phyloP scores from a whole-genome alignment of 2,797 vertebrate species.

The Cuniculus paca region DNA sequence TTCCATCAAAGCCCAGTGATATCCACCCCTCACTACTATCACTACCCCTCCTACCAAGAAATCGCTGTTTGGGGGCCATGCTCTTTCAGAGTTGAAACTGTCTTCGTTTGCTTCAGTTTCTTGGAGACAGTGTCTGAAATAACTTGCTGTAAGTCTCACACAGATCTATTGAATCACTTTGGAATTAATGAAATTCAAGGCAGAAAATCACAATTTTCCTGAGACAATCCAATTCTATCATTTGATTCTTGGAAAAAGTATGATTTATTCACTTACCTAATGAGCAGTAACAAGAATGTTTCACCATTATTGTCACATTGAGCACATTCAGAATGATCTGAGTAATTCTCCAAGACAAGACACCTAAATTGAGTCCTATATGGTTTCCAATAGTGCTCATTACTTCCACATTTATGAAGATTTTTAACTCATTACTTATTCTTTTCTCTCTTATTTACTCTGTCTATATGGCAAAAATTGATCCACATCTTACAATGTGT shows the following conservation, averaged over 20 bases:
- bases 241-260: background rate
- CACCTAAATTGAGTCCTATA: background rate
- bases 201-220: constrained; percentile 53
- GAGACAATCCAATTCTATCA: background rate
- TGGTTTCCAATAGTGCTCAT: constrained; percentile 9
- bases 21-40: background rate
- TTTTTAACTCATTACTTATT: background rate
- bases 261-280: constrained; percentile 11
- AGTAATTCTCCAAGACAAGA: constrained; percentile 22
- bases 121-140: background rate
- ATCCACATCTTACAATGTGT: background rate
- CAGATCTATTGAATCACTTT: background rate
- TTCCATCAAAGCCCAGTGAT: background rate
- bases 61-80: background rate
- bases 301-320: background rate
- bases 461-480: constrained; percentile 1
- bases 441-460: background rate
- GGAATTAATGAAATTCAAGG: constrained; percentile 19
- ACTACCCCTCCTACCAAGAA: background rate
- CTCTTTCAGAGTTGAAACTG: background rate
- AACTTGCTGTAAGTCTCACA: background rate
- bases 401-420: constrained; percentile 7
- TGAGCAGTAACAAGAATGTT: background rate
- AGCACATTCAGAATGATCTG: background rate
- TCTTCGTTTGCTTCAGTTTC: background rate